Conservation (phyloP, 1,140 invertebrate species). For the Cyclina sinensis region DNA sequence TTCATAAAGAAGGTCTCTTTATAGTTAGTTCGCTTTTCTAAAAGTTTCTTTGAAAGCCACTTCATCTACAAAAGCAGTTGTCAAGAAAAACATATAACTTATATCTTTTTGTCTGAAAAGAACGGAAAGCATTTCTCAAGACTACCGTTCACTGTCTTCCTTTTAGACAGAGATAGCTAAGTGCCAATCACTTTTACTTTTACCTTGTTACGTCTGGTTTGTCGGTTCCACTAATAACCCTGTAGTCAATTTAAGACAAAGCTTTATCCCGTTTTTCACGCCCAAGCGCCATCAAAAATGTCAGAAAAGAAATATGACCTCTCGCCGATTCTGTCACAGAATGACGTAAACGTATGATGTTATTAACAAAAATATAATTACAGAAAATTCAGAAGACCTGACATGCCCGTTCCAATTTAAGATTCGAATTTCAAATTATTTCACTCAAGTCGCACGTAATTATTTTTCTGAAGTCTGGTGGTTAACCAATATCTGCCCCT, state of each 20-base stretch:
- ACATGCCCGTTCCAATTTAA: slow-evolving; percentile 60
- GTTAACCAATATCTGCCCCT: slow-evolving; percentile 23
- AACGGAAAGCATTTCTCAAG: background rate
- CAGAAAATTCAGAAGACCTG: slow-evolving; percentile 29
- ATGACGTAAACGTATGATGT: slow-evolving; percentile 33
- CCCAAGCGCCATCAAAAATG: slow-evolving; percentile 12
- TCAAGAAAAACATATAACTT: too few species aligned
- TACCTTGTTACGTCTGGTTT: slow-evolving; percentile 20
- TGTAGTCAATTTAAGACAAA: background rate
- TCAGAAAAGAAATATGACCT: slow-evolving; percentile 47
- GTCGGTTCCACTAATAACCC: background rate
- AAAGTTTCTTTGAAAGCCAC: too few species aligned
- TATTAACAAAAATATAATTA: slow-evolving; percentile 37
- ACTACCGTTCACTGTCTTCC: background rate
- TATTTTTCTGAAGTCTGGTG: slow-evolving; percentile 45
- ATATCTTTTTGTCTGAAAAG: background rate
- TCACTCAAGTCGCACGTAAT: slow-evolving; percentile 33
- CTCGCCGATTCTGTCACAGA: background rate
- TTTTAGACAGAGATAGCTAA: background rate
- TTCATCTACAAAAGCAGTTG: too few species aligned
- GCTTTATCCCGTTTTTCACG: background rate
- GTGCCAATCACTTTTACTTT: slow-evolving; percentile 3
- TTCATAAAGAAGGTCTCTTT: too few species aligned
- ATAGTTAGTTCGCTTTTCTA: too few species aligned
- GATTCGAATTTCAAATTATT: slow-evolving; percentile 66